Base-by-base conservation (phyloP, 2,888 invertebrate genomes). In the Synergus gifuensis region DNA sequence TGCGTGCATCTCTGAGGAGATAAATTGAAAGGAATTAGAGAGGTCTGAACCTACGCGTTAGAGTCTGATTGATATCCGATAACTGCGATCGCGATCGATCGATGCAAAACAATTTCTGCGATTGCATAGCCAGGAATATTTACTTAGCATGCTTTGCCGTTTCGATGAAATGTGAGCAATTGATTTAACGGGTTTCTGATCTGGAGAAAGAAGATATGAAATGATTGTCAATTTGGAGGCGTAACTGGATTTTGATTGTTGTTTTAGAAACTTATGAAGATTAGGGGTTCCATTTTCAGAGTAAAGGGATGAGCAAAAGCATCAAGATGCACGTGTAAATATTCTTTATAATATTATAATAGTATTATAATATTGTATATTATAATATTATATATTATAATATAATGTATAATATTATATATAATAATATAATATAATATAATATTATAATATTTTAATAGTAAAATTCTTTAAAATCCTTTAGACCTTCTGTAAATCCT, bases 11-110 rank as follows among this genome's bases (percentile, higher is more conserved):
- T 73, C 69, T 58, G 14, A 5, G 18, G 11, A 73, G 73, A 58
- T 36, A 36, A 73, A 73, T 73, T 54, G 73, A 73, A 49, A 54
- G 11, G 40, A 73, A 73, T 73, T 40, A 73, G 54, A 54, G 73
- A 49, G 36, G 54, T 58, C 54, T 36, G 36, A 73, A 58, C 73
- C 16, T 73, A 73, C 73, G 54, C 73, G 73, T 73, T 73, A 73
- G 49, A 54, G 18, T n/a, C 73, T 73, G 73, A 73, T 73, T 58
- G 73, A 73, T 73, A 73, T 73, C 49, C 73, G 73, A 73, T 73
- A 73, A 40, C 69, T 69, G 49, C 49, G 36, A 69, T 69, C 49
- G 49, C 49, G 36, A 54, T 54, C 73, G n/a, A 73, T 73, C 36
- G 73, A 73, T 73, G 54, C 73, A 73, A 73, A 73, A 58, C 54